Conservation (phyloP, 2,797 vertebrate species). For the Limnodromus scolopaceus region DNA sequence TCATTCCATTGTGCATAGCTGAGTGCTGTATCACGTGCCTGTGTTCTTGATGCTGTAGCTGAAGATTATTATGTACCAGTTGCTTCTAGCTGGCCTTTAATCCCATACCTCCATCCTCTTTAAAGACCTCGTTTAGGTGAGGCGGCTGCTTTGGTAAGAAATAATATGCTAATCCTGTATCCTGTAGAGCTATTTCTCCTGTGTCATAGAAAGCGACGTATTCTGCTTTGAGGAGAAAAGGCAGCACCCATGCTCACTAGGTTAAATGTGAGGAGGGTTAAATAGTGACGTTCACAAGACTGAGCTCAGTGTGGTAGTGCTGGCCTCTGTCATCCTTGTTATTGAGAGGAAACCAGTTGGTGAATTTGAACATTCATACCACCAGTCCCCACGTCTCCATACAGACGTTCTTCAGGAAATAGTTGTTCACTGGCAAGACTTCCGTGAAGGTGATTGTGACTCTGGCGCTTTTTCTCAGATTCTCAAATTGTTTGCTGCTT, state of each 20-base stretch:
- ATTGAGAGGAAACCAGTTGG: neutral
- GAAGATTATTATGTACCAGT: neutral
- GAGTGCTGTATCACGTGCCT: neutral
- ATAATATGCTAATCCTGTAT: neutral
- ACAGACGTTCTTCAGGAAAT: neutral
- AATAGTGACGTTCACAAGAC: neutral
- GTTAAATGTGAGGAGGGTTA: neutral
- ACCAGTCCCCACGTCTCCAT: neutral
- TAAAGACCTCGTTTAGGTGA: neutral
- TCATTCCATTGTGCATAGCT: neutral
- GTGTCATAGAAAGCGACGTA: neutral
- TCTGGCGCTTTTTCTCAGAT: neutral
- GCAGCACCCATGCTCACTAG: neutral
- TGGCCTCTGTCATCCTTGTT: neutral
- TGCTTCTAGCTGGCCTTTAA: neutral
- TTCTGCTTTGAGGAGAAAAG: neutral
- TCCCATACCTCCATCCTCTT: neutral
- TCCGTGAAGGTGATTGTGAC: neutral
- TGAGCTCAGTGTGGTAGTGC: neutral
- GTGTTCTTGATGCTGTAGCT: neutral
- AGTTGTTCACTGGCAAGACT: neutral
- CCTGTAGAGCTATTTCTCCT: neutral
- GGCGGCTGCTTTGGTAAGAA: neutral
- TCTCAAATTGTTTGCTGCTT: neutral
- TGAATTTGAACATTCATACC: neutral